Conservation (phyloP, 2,888 invertebrate species). For the Gonocerus acuteangulatus region DNA sequence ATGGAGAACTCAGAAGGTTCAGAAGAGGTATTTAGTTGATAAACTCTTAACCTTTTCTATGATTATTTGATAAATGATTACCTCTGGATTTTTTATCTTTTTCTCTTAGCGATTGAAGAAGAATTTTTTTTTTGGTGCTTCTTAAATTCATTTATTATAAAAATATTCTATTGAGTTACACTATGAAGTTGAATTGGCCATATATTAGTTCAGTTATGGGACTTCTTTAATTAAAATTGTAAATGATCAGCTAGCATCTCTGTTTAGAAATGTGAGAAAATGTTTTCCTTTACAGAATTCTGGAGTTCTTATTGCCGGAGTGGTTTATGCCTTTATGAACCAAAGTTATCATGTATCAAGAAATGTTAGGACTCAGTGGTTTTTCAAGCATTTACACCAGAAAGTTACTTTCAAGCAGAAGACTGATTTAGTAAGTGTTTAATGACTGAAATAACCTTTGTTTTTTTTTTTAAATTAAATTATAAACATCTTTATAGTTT, state of each 20-base stretch:
- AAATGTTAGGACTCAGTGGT: constrained; percentile 66
- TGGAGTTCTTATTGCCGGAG: constrained; percentile 52
- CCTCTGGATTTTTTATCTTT: too few relatives aligned
- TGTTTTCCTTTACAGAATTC: constrained; percentile 39
- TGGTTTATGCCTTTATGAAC: constrained; percentile 60
- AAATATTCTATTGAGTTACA: too few relatives aligned
- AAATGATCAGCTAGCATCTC: too few relatives aligned
- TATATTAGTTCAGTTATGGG: too few relatives aligned
- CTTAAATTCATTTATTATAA: too few relatives aligned
- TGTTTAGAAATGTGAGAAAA: too few relatives aligned
- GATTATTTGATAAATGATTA: background rate
- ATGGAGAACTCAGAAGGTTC: constrained; percentile 20
- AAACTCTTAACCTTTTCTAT: constrained; percentile 11
- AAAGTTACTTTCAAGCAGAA: constrained; percentile 46
- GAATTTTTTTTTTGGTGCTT: too few relatives aligned
- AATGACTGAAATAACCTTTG: background rate
- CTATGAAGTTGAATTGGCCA: too few relatives aligned
- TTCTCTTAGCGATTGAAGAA: too few relatives aligned
- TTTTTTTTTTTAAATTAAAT: constrained; percentile 2
- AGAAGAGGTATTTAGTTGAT: constrained; percentile 15
- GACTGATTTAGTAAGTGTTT: constrained; percentile 8
- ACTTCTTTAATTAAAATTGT: too few relatives aligned
- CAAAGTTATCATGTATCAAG: constrained; percentile 63
- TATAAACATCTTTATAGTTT: background rate
- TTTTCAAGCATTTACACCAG: constrained; percentile 58